Conservation (phyloP, 2,888 invertebrate species). For the Heliconius cydno region DNA sequence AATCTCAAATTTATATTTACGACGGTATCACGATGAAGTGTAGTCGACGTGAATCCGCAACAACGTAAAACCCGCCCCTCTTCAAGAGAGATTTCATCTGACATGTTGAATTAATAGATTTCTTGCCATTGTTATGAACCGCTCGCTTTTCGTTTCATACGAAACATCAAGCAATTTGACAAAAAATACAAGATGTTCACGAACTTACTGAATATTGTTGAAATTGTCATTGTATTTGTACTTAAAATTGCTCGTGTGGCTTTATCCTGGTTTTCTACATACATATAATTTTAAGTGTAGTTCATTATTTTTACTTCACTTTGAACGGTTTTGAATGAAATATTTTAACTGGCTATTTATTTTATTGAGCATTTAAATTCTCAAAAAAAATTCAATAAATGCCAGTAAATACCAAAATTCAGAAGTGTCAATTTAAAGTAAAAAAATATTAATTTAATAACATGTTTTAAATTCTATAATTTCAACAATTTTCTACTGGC, state of each 20-base stretch:
- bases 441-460: not conserved
- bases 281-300: too few species aligned
- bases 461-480: not conserved
- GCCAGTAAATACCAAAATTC: too few species aligned
- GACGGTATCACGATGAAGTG: constrained; percentile 9
- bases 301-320: too few species aligned
- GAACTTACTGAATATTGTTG: constrained; percentile 1
- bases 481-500: not conserved
- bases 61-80: constrained; percentile 27
- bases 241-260: not conserved
- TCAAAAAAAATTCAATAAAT: too few species aligned
- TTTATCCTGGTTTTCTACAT: not conserved
- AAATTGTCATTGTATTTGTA: not conserved
- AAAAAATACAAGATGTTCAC: constrained; percentile 4
- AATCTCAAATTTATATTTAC: not conserved
- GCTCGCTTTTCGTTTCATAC: constrained; percentile 6
- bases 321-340: too few species aligned
- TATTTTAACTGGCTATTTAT: too few species aligned
- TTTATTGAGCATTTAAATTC: too few species aligned
- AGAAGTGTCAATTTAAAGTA: not conserved
- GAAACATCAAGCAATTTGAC: constrained; percentile 15
- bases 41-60: constrained; percentile 21
- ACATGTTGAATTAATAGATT: constrained; percentile 33
- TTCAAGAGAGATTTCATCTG: constrained; percentile 29
- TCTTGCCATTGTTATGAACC: constrained; percentile 20